These are phyloP conservation scores for Homarus gammarus DNA, from an alignment of 2,888 invertebrate species.

Conservation along the genomic window DNA sequence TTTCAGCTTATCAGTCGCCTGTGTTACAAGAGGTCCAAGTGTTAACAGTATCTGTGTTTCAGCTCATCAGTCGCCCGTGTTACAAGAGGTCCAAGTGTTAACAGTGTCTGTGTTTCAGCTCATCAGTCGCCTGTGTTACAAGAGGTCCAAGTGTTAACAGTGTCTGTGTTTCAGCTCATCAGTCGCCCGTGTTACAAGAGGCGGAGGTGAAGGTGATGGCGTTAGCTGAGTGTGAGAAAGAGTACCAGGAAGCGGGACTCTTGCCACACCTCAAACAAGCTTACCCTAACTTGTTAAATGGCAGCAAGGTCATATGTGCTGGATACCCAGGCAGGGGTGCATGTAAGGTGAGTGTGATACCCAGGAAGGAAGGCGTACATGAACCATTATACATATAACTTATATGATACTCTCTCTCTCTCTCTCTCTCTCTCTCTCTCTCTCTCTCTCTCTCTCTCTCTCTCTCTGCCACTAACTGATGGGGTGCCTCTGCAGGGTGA, in stretches of 20 bases:
- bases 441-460: too few relatives aligned
- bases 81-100: too few relatives aligned
- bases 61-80: too few relatives aligned
- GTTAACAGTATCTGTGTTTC: too few relatives aligned
- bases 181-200: background rate
- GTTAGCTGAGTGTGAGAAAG: background rate
- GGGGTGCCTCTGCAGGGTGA: conserved; percentile 61
- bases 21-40: background rate
- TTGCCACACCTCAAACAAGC: background rate
- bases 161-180: background rate
- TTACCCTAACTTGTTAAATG: background rate
- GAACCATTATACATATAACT: too few relatives aligned
- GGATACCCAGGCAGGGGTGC: background rate
- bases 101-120: too few relatives aligned
- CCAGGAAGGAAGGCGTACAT: too few relatives aligned
- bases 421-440: too few relatives aligned
- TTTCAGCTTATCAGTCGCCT: background rate
- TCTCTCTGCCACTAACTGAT: too few relatives aligned
- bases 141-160: too few relatives aligned
- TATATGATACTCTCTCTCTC: too few relatives aligned
- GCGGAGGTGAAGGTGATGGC: background rate
- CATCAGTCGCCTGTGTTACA: too few relatives aligned
- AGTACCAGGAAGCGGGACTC: background rate
- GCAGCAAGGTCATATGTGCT: background rate
- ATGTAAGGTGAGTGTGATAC: background rate